A percentile compares a stretch with the other conserved stretches of the same genome.
These are phyloP conservation scores for Leptocoma aspasia DNA, from an alignment of 2,113 vertebrate genomes.

Conservation along the genomic window DNA sequence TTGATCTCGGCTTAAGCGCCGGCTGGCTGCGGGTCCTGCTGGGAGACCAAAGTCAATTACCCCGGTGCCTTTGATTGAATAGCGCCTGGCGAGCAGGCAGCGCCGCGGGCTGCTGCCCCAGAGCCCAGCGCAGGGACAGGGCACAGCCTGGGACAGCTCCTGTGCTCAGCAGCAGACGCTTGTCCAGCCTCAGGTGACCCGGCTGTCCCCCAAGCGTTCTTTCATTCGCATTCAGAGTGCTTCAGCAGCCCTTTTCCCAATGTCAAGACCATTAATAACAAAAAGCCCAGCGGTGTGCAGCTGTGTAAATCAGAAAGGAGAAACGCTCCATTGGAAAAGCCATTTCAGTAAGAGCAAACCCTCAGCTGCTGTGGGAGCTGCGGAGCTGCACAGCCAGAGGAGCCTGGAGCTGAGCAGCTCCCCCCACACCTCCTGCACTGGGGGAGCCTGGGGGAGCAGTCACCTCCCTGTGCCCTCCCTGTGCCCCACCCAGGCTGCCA, in stretches of 20 bases:
- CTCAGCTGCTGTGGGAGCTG: not conserved
- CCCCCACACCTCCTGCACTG: not conserved
- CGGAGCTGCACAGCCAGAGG: not conserved
- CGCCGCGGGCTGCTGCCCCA: not conserved
- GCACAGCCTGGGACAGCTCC: not conserved
- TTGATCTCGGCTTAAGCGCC: not conserved
- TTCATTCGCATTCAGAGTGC: not conserved
- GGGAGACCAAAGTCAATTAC: conserved; percentile 5
- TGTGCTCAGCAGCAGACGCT: fast-evolving
- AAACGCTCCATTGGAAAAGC: not conserved
- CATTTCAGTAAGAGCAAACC: not conserved
- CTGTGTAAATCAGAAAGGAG: not conserved
- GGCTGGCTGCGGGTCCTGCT: not conserved
- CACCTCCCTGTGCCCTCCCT: not conserved
- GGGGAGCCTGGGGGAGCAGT: not conserved
- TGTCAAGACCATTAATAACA: not conserved
- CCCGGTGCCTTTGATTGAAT: not conserved
- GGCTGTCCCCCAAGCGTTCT: fast-evolving
- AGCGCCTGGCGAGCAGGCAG: not conserved
- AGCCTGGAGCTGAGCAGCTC: not conserved
- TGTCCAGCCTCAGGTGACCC: not conserved
- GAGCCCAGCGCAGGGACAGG: not conserved
- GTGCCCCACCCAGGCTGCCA: not conserved
- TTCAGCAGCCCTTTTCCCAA: not conserved
- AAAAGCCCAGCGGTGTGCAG: not conserved